phyloP scores from a whole-genome alignment of 2,113 vertebrate species.

The Triplophysa tibetana region DNA sequence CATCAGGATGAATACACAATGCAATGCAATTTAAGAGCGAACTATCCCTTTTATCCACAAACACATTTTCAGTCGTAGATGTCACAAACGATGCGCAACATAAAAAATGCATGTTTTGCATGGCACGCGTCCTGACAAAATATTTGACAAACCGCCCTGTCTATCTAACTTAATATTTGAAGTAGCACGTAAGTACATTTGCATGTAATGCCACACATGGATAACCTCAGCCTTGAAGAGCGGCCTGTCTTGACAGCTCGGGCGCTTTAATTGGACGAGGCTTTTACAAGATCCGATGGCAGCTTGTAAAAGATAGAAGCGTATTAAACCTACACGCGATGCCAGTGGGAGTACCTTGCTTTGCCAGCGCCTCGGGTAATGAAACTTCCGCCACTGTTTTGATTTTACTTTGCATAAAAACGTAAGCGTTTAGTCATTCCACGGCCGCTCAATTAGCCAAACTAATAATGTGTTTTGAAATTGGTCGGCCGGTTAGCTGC shows the following conservation, averaged over 20 bases:
- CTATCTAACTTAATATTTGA: slow-evolving; percentile 58
- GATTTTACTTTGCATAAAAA: slow-evolving; percentile 30
- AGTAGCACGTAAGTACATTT: slow-evolving; percentile 54
- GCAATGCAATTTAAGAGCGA: too few relatives aligned
- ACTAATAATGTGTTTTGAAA: slow-evolving; percentile 29
- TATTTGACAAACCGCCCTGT: slow-evolving; percentile 69
- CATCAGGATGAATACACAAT: too few relatives aligned
- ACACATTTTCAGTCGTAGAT: slow-evolving; percentile 58
- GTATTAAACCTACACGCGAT: slow-evolving; percentile 41
- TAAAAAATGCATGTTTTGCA: slow-evolving; percentile 66
- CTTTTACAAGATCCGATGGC: slow-evolving; percentile 32
- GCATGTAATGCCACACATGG: slow-evolving; percentile 50
- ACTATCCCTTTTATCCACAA: too few relatives aligned
- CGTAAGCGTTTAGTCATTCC: slow-evolving; percentile 9
- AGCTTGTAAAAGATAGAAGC: slow-evolving; percentile 50
- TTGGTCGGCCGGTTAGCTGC: slow-evolving; percentile 23
- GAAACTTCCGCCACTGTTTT: not conserved
- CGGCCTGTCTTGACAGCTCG: slow-evolving; percentile 44
- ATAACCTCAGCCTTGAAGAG: slow-evolving; percentile 30
- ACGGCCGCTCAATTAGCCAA: slow-evolving; percentile 23
- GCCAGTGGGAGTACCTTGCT: slow-evolving; percentile 4
- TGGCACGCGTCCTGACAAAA: slow-evolving; percentile 61
- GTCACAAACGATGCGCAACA: slow-evolving; percentile 50
- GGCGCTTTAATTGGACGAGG: slow-evolving; percentile 52
- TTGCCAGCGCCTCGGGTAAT: slow-evolving; percentile 20